phyloP scores from a whole-genome alignment of 2,888 invertebrate species.

The Calliphora vomitoria region DNA sequence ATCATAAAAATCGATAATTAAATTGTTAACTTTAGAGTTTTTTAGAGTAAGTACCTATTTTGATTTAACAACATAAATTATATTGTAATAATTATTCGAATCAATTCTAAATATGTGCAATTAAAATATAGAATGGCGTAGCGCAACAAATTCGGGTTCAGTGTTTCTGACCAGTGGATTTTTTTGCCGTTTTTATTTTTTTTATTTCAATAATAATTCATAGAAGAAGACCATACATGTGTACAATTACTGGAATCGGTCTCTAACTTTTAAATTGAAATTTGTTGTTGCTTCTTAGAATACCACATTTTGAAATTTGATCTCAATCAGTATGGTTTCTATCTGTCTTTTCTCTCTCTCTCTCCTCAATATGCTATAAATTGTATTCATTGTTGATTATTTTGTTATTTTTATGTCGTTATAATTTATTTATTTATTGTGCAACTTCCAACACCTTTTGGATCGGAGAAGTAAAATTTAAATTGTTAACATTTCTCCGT shows the following conservation, averaged over 20 bases:
- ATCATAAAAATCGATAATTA: too few species aligned
- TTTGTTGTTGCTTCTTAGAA: slow-evolving; percentile 56
- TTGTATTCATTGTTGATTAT: slow-evolving; percentile 25
- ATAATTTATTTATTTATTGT: slow-evolving; percentile 83
- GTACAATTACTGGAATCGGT: slow-evolving; percentile 51
- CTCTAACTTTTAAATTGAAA: slow-evolving; percentile 28
- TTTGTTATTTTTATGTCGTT: slow-evolving; percentile 75
- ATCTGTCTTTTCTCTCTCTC: slow-evolving; percentile 5
- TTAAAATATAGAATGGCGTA: too few species aligned
- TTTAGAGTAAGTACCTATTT: too few species aligned
- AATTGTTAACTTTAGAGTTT: too few species aligned
- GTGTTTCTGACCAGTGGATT: too few species aligned
- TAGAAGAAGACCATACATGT: slow-evolving; percentile 18
- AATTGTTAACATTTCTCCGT: slow-evolving; percentile 24
- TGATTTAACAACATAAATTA: too few species aligned
- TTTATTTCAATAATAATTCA: not conserved
- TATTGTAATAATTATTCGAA: too few species aligned
- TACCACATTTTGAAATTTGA: slow-evolving; percentile 59
- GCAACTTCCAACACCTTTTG: slow-evolving; percentile 83
- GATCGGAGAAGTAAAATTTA: slow-evolving; percentile 57
- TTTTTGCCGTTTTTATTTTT: too few species aligned
- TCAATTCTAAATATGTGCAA: too few species aligned
- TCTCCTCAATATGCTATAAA: not conserved
- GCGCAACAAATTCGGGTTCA: too few species aligned
- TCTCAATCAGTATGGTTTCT: slow-evolving; percentile 35